phyloP scores from a whole-genome alignment of 2,797 vertebrate species.

The Loris lydekkerianus region DNA sequence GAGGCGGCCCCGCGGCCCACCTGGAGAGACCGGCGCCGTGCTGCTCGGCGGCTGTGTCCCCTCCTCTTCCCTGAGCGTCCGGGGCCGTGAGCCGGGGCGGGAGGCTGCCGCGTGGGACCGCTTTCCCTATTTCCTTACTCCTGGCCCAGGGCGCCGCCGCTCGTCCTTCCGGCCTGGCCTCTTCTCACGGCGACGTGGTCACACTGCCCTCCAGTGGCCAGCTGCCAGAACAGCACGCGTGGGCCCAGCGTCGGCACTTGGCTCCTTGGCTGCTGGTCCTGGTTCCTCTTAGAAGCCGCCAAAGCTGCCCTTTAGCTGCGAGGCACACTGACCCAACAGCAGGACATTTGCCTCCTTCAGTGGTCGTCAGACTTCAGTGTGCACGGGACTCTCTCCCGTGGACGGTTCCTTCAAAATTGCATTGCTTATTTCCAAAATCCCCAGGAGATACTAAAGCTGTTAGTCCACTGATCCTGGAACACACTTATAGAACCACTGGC shows the following conservation, averaged over 20 bases:
- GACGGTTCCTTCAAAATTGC: neutral
- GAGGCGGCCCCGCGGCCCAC: neutral
- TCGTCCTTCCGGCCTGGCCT: neutral
- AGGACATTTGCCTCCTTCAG: neutral
- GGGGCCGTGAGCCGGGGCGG: neutral
- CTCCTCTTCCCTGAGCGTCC: neutral
- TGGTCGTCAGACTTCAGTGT: neutral
- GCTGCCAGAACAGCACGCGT: neutral
- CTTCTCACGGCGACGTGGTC: slow-evolving; percentile 3
- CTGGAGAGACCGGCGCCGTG: neutral
- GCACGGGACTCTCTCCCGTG: neutral
- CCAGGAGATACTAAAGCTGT: neutral
- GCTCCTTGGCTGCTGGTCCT: neutral
- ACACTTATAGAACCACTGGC: neutral
- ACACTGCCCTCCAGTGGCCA: slow-evolving; percentile 80
- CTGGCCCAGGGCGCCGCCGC: neutral
- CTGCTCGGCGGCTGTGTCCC: neutral
- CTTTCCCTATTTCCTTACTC: neutral
- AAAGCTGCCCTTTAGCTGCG: neutral
- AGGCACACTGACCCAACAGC: neutral
- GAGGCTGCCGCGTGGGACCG: neutral
- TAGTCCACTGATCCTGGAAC: neutral
- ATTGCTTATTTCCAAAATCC: neutral
- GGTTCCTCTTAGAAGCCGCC: neutral
- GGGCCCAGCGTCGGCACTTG: accelerated